A percentile compares a stretch with the other conserved stretches of the same genome.
Conservation (phyloP, 2,888 invertebrate genomes). For the Acleris cristana region DNA sequence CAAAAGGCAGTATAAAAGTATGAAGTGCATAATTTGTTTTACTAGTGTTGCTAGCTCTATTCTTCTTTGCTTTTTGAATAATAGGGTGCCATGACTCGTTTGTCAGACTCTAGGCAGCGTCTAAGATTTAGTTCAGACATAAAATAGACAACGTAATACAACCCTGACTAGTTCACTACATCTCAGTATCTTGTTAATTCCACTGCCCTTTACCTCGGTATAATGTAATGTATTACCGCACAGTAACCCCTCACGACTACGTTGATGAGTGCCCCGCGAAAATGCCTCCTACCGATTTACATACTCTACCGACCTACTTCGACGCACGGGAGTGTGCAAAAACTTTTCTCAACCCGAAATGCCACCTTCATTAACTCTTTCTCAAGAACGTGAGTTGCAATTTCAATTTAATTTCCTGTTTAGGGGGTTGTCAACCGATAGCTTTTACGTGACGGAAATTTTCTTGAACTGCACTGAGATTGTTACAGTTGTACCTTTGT, state of each 20-base stretch:
- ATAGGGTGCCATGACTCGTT: too few species aligned
- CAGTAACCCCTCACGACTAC: constrained; percentile 28
- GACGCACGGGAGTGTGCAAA: constrained; percentile 3
- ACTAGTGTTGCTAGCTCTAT: too few species aligned
- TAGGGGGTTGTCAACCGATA: constrained; percentile 13
- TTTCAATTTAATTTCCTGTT: constrained; percentile 19
- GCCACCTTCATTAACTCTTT: constrained; percentile 18
- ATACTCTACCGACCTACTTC: constrained; percentile 13
- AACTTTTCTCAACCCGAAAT: constrained; percentile 16
- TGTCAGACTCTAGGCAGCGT: too few species aligned
- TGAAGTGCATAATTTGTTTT: too few species aligned
- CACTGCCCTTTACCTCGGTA: constrained; percentile 31
- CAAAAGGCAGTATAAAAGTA: too few species aligned
- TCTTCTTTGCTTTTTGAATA: too few species aligned
- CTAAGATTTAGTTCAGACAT: too few species aligned
- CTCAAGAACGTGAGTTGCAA: constrained; percentile 18
- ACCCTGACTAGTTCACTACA: constrained; percentile 6
- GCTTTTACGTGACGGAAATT: constrained; percentile 8
- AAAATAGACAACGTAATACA: neutral
- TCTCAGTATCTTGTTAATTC: constrained; percentile 24
- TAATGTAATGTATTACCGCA: constrained; percentile 28
- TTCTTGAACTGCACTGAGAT: constrained; percentile 5
- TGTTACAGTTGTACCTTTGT: neutral
- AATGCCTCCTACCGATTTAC: constrained; percentile 20
- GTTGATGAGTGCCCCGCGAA: constrained; percentile 31